Evolutionary conservation across 2,113 vertebrate genomes (phyloP).

Genomic region (Meles meles): DNA sequence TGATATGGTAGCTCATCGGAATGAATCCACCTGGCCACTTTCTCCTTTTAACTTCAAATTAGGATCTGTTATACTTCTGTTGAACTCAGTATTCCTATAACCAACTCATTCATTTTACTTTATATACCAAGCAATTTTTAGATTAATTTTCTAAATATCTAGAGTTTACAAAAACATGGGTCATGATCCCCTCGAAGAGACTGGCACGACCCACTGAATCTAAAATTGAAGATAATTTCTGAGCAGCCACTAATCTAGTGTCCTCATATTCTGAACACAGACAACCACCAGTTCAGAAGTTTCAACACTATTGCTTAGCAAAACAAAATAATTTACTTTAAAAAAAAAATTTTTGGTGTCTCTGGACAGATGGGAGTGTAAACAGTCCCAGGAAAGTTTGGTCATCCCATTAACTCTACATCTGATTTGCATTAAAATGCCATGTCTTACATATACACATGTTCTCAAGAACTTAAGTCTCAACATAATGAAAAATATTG

Average conservation of each 20-base stretch:
- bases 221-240: background rate
- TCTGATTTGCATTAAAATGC: conserved; percentile 58
- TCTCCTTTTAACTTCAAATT: background rate
- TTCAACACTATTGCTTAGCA: background rate
- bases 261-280: background rate
- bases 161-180: background rate
- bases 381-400: background rate
- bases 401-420: background rate
- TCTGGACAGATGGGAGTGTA: background rate
- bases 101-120: background rate
- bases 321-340: background rate
- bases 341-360: background rate
- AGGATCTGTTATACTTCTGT: background rate
- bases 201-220: background rate
- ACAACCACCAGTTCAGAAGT: background rate
- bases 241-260: background rate
- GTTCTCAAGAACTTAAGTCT: conserved; percentile 30
- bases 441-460: conserved; percentile 6
- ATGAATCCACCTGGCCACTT: background rate
- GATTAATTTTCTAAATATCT: background rate
- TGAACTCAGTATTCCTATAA: background rate
- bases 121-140: background rate
- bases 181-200: background rate
- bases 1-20: background rate
- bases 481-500: conserved; percentile 33